phyloP scores from a whole-genome alignment of 2,113 vertebrate genomes.

The Terrapene triunguis region DNA sequence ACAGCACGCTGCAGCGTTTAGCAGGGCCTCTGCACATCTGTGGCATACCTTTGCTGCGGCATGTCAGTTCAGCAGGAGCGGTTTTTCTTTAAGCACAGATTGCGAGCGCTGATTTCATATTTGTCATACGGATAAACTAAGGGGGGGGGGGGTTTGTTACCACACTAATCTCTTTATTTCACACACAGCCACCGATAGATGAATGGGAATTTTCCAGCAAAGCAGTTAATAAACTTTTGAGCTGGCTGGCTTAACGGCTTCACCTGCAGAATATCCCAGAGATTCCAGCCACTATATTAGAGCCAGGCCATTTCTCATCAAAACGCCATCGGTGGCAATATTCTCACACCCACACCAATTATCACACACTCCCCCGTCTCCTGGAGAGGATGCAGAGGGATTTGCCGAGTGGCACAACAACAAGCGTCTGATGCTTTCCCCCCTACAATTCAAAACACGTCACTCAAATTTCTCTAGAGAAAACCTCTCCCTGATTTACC shows the following conservation, averaged over 20 bases:
- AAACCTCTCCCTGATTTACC: background rate
- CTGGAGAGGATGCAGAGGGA: background rate
- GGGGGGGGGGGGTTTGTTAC: background rate
- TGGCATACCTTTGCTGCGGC: no score
- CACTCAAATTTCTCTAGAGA: background rate
- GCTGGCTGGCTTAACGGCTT: background rate
- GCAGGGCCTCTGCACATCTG: no score
- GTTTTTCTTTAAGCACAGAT: background rate
- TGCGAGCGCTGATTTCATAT: background rate
- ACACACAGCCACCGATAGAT: background rate
- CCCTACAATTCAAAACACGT: background rate
- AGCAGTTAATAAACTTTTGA: background rate
- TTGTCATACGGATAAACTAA: background rate
- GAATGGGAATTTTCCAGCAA: background rate
- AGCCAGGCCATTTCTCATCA: background rate
- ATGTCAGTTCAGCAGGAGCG: no score
- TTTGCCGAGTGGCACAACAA: background rate
- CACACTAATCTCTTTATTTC: background rate
- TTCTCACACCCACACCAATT: background rate
- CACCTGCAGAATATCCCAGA: no score
- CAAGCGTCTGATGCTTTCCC: no score
- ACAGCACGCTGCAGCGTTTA: no score
- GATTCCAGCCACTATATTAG: background rate
- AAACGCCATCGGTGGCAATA: background rate
- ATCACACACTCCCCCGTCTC: background rate